Evolutionary conservation across 1,140 invertebrate species (phyloP), one percentile per base, ranked within the genome.

Genomic region (Bathynomus jamesi): DNA sequence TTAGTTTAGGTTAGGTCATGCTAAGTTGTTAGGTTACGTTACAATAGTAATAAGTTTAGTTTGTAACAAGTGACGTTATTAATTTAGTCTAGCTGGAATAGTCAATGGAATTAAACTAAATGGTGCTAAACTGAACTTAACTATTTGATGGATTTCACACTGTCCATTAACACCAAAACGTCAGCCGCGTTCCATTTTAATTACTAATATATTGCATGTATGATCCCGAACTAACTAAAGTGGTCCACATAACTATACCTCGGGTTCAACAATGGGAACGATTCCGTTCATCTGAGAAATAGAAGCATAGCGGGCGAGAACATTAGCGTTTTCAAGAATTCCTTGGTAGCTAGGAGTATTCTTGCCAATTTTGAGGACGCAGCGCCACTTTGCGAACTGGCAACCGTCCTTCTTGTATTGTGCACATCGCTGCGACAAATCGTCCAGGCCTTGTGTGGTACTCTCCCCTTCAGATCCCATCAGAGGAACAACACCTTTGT

Each of bases 371-470:
- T 98, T 99, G 63, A 99, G 84, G 0, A 98, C 95, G 82, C 93
- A 96, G 79, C 97, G 88, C 97, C 97, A 99, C 81, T 99, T 99
- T 79, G 96, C 96, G 82, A 99, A 99, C 77, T 96, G 90, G 80
- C 94, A 96, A 24, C 97, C 97, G 79, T 96, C 93, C 82, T 97
- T 96, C 82, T 99, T 98, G 87, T 99, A 99, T 82, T 98, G 91
- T 71, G 95, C 93, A 83, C 95, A 98, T 73, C 97, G 89, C 78
- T 92, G 90, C 74, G 89, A 89, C 79, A 99, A 86, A 80, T 97
- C 93, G 83, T 99, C 97, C 69, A 99, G 86, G 84, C 95, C 96
- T 86, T 99, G 96, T 29, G 96, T 99, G 69, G 96, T 99, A 82
- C 89, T 89, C 84, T 99, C 96, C 78, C 91, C 92, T 79, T 95